Base-by-base conservation (phyloP, 2,888 invertebrate species). In the Amphipoea oculea region DNA sequence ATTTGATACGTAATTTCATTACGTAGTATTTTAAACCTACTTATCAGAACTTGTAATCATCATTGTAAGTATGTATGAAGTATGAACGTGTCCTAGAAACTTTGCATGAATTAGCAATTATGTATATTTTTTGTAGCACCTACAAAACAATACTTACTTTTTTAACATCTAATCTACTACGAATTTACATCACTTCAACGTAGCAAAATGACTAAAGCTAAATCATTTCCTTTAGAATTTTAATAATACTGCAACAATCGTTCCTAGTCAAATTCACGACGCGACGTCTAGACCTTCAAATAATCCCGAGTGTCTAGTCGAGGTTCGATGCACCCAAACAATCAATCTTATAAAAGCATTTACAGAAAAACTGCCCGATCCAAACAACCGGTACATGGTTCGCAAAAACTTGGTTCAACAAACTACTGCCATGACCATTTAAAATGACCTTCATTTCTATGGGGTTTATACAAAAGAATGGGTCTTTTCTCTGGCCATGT, bases 381-480 rank as follows among this genome's bases (percentile, higher is more conserved):
- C 89, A 90, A 85, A 66, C 78, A 45, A 94, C 94, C 94, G 94
- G 94, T 93, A 92, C 90, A 89, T 86, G 88, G 85, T 85, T 86
- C 90, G 93, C 93, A 95, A 95, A 90, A 95, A 95, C 94, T 86
- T 88, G 78, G 95, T 95, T 95, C 95, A 95, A 95, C 92, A 94
- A 94, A 95, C 95, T 93, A 81, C 88, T 78, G 91, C 83, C 81
- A 80, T 77, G 54, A 76, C 78, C 67, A 81, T 60, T 75, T 51
- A 23, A 69, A 45, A 69, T 79, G 79, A 54, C 45, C 69, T 63
- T 36, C 51, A 71, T 36, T 70, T 60, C 36, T 36, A 81, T 67
- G 42, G 57, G 60, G 17, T 29, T 42, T 40, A 12, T 5, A 62
- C n/a, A 40, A 23, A 75, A 60, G n/a, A n/a, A 67, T 42, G n/a